Conservation (phyloP, 2,113 vertebrate genomes). For the Lasiurus cinereus region DNA sequence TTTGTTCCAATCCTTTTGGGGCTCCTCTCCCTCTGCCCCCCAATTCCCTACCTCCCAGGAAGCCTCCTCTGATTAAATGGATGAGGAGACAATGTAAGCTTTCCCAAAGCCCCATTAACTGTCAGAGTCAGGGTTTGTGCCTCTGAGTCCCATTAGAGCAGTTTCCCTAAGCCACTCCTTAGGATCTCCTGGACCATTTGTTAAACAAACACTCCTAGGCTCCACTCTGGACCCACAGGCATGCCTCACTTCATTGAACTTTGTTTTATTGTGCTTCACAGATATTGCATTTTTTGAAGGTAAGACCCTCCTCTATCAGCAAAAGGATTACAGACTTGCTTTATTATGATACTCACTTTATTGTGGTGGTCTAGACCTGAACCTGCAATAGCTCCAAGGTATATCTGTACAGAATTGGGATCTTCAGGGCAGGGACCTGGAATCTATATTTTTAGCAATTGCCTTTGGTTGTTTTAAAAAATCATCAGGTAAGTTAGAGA, state of each 20-base stretch:
- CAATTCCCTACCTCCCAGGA: neutral
- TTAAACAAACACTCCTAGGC: neutral
- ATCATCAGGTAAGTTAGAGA: neutral
- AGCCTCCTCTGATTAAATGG: neutral
- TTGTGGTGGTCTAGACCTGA: neutral
- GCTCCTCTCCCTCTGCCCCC: neutral
- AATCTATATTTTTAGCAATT: neutral
- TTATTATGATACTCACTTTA: neutral
- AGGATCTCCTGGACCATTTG: neutral
- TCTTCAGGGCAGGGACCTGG: neutral
- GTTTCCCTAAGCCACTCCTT: neutral
- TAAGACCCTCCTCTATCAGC: no score
- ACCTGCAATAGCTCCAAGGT: neutral
- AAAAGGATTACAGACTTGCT: neutral
- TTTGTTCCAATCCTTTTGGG: neutral
- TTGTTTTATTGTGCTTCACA: neutral
- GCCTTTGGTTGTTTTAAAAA: neutral
- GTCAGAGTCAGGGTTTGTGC: neutral
- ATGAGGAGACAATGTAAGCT: neutral
- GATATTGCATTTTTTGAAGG: neutral
- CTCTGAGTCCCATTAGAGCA: neutral
- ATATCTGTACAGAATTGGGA: neutral
- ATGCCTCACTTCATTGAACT: neutral
- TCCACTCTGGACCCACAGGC: neutral
- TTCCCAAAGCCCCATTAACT: neutral